Base-by-base conservation (phyloP, 2,797 vertebrate genomes). In the Momotus momota region DNA sequence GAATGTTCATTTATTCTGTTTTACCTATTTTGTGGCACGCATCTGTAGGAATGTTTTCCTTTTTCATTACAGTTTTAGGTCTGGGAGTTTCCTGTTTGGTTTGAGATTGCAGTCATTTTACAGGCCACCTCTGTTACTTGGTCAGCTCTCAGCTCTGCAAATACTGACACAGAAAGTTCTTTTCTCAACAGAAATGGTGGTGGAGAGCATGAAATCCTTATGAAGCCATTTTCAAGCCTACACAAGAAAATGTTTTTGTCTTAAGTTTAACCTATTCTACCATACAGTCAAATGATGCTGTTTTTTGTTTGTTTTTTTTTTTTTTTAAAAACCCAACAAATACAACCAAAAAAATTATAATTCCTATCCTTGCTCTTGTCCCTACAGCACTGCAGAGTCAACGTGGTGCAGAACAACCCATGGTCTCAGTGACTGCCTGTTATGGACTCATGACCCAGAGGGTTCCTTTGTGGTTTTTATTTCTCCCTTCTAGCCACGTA, bases 131-230 rank as follows among this genome's bases (percentile, higher is more conserved):
- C 90, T 22, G 65, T 23, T 40, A 71, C 1, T 33, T 49, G 45
- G 57, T 43, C 75, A 86, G 3, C 74, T 41, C 84, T 81, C 57
- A 90, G 61, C 61, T 91, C 88, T 35, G 70, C 75, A 94, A 93
- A 94, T 75, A 92, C 75, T 88, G 84, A 87, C 89, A 61, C 19
- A 62, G 73, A 12, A 21, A 22, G 12, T 23, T 26, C 14, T 91
- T 87, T 80, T 35, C 78, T 72, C 18, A 0, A 6, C 9, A 45
- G 45, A 67, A 71, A 57, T 4, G 7, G 7, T 52, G 40, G 13
- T 74, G 65, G 10, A 78, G 27, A 92, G 33, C 22, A 81, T 2
- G 5, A 94, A 90, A 90, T 40, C 70, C 49, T 81, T 15, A 40
- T 9, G 15, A 78, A 91, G 19, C 17, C 12, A 23, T 58, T 60